Evolutionary conservation across 2,797 vertebrate species (phyloP).

Genomic region (Xyrichtys novacula): DNA sequence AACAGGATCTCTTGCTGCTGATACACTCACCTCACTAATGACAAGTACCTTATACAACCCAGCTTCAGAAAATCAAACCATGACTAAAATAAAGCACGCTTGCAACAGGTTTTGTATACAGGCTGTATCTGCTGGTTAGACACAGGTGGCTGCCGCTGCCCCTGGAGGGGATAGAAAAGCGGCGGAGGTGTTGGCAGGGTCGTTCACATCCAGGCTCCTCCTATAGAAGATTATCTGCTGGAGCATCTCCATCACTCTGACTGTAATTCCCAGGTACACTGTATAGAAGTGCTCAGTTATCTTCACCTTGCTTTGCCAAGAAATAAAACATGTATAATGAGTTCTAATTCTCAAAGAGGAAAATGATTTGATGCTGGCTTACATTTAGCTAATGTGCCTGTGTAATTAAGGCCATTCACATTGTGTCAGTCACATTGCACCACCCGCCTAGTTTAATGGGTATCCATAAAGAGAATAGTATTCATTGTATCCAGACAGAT

Average conservation of each 20-base stretch:
- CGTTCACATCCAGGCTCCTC: neutral
- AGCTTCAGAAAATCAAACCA: too few relatives aligned
- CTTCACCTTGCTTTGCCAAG: neutral
- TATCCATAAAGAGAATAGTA: neutral
- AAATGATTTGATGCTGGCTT: neutral
- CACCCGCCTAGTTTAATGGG: neutral
- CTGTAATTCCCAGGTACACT: neutral
- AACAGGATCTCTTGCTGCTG: too few relatives aligned
- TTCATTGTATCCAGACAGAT: neutral
- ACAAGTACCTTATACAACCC: too few relatives aligned
- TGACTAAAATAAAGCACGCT: neutral
- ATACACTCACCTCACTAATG: too few relatives aligned
- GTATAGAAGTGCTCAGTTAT: neutral
- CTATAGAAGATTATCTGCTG: neutral
- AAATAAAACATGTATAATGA: neutral
- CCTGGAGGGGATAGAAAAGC: neutral
- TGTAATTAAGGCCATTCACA: neutral
- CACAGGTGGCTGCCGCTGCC: slow-evolving; percentile 1
- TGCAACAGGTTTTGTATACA: slow-evolving; percentile 5
- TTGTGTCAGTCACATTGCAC: neutral
- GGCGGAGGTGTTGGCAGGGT: neutral
- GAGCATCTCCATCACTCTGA: neutral
- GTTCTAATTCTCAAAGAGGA: neutral
- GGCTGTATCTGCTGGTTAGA: neutral
- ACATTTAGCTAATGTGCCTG: neutral